Evolutionary conservation across 1,140 invertebrate genomes (phyloP).

Genomic region (Latrodectus geometricus): DNA sequence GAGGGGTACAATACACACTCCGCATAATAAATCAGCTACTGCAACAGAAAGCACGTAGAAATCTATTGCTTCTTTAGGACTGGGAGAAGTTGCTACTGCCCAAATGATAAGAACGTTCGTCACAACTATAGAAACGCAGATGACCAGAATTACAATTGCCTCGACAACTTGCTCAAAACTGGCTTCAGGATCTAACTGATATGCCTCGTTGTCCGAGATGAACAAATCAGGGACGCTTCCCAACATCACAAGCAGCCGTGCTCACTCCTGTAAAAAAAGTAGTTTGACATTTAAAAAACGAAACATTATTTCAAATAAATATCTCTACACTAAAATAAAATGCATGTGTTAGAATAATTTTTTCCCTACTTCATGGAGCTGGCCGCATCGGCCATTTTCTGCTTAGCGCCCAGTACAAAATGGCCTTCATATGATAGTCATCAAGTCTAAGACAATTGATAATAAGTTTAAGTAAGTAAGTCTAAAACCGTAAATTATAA

Average conservation of each 20-base stretch:
- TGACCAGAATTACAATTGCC: constrained; percentile 85
- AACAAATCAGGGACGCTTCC: constrained; percentile 21
- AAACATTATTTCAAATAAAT: no score
- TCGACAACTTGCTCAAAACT: constrained; percentile 67
- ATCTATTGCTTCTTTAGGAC: constrained; percentile 92
- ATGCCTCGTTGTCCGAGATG: background rate
- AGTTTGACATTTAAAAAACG: no score
- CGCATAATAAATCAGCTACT: constrained; percentile 88
- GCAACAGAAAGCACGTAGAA: constrained; percentile 92
- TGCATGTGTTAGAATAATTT: no score
- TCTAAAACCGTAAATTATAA: no score
- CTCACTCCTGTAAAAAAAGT: background rate
- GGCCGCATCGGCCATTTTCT: no score
- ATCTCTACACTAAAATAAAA: no score
- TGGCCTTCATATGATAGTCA: no score
- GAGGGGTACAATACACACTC: constrained; percentile 89
- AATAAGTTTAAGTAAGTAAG: no score
- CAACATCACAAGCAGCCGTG: constrained; percentile 5
- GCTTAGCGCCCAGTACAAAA: no score
- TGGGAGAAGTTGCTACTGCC: constrained; percentile 89
- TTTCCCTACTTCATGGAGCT: no score
- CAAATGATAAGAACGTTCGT: constrained; percentile 90
- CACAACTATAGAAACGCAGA: constrained; percentile 86
- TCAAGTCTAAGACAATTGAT: no score
- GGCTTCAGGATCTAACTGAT: constrained; percentile 6